These are phyloP conservation scores for Pristionchus mayeri DNA, from an alignment of 2,888 invertebrate species.

Conservation along the genomic window DNA sequence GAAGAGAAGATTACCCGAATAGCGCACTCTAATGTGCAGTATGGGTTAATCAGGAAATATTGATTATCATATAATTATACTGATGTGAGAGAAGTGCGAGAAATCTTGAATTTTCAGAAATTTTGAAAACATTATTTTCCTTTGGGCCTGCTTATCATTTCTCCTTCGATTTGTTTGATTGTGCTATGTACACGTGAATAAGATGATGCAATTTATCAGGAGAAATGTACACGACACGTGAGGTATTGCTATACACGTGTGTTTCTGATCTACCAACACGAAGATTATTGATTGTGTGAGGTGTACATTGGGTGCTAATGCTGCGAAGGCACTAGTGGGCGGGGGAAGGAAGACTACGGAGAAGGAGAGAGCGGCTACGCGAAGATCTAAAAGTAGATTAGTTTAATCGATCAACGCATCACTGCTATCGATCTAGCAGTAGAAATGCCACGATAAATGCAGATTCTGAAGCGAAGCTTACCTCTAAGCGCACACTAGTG, in stretches of 20 bases:
- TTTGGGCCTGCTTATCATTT: too few relatives aligned
- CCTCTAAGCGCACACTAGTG: conserved; percentile 35
- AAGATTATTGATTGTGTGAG: conserved; percentile 1
- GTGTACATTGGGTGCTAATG: conserved; percentile 11
- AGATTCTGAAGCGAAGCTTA: neutral
- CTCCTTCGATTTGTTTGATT: too few relatives aligned
- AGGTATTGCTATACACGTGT: conserved; percentile 14
- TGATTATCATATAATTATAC: too few relatives aligned
- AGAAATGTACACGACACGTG: conserved; percentile 29
- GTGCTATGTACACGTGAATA: too few relatives aligned
- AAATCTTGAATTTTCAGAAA: too few relatives aligned
- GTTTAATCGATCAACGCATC: neutral
- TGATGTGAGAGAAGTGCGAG: too few relatives aligned
- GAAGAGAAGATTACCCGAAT: too few relatives aligned
- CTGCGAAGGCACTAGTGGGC: conserved; percentile 5
- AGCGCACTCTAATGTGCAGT: too few relatives aligned
- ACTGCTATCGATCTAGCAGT: neutral
- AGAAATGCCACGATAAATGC: neutral
- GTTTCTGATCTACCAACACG: conserved; percentile 11
- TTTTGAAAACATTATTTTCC: too few relatives aligned
- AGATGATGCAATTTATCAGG: neutral
- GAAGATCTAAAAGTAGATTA: neutral
- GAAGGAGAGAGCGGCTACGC: neutral
- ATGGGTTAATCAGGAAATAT: too few relatives aligned
- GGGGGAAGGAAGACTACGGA: neutral